Evolutionary conservation across 2,797 vertebrate genomes (phyloP), one percentile per base, ranked within the genome.

Genomic region (Sebastes oblongus): DNA sequence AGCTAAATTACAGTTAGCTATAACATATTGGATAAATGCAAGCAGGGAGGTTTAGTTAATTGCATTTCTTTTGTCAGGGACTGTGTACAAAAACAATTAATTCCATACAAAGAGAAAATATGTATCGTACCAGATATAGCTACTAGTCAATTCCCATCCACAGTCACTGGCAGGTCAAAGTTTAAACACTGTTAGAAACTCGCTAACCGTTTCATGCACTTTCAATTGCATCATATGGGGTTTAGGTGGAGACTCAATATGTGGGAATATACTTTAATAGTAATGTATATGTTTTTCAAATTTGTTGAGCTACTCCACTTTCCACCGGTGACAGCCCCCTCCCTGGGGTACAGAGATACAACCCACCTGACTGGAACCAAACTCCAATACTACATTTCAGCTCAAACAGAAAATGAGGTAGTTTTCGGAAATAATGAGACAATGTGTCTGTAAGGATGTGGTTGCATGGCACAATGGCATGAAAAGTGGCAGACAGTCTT

Each of bases 361-460:
- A 61, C 5, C 39, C 50, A 52, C 74, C 75, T 72, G 75, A 71
- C 32, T 75, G 67, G 61, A 77, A 66, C 71, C 66, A 12, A 72
- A 68, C 29, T 18, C 29, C 4, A 18, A 72, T n/a, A 68, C 36
- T 36, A 74, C 83, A 56, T 12, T 71, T 70, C 72, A 55, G 54
- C 80, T 82, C 73, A 27, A 83, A 83, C 65, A 78, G 81, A 13
- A 65, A 65, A 77, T 39, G 70, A 67, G 50, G 46, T 67, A 55
- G 50, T 74, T 75, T 86, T 85, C 1, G 18, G 82, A 89, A 89
- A 91, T 81, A 91, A 87, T 68, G 86, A 91, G 82, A 86, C 88
- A 78, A 20, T 72, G 73, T 58, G 68, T 68, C 81, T 70, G 64
- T 34, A 54, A 60, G 59, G 78, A 85, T 80, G 77, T 74, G 77